These are phyloP conservation scores for Creontiades dilutus DNA, from an alignment of 2,888 invertebrate genomes.

Conservation along the genomic window DNA sequence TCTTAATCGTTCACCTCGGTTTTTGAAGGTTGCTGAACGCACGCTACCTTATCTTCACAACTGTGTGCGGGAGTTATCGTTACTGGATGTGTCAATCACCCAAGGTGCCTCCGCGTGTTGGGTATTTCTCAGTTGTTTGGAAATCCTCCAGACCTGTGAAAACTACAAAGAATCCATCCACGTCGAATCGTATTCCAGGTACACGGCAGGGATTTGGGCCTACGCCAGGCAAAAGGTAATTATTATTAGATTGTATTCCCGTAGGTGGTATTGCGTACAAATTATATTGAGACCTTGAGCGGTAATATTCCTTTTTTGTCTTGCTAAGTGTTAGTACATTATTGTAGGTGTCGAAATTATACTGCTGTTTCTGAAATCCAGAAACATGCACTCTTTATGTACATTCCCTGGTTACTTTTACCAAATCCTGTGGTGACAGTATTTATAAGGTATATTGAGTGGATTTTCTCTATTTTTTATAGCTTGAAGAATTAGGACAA, in stretches of 20 bases:
- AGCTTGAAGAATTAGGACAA: slow-evolving; percentile 91
- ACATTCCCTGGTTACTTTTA: too few relatives aligned
- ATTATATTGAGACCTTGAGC: too few relatives aligned
- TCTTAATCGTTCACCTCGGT: slow-evolving; percentile 50
- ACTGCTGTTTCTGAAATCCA: too few relatives aligned
- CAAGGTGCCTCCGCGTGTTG: slow-evolving; percentile 86
- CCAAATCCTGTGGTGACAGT: too few relatives aligned
- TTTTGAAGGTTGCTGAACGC: slow-evolving; percentile 88
- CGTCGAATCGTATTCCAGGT: slow-evolving; percentile 87
- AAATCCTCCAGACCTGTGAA: slow-evolving; percentile 91
- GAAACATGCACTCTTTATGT: too few relatives aligned
- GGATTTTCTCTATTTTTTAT: slow-evolving; percentile 75
- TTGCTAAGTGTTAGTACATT: too few relatives aligned
- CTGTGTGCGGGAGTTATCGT: slow-evolving; percentile 89
- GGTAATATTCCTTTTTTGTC: too few relatives aligned
- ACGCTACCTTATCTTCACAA: slow-evolving; percentile 94
- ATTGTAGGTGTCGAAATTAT: too few relatives aligned
- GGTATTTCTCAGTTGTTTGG: slow-evolving; percentile 90
- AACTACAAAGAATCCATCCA: slow-evolving; percentile 82
- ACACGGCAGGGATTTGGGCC: slow-evolving; percentile 92
- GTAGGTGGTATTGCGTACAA: too few relatives aligned
- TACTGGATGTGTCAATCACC: slow-evolving; percentile 88
- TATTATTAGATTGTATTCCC: too few relatives aligned
- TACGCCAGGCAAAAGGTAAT: slow-evolving; percentile 90
- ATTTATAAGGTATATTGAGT: background rate